Evolutionary conservation across 2,888 invertebrate genomes (phyloP).

Genomic region (Ectemnius cavifrons): DNA sequence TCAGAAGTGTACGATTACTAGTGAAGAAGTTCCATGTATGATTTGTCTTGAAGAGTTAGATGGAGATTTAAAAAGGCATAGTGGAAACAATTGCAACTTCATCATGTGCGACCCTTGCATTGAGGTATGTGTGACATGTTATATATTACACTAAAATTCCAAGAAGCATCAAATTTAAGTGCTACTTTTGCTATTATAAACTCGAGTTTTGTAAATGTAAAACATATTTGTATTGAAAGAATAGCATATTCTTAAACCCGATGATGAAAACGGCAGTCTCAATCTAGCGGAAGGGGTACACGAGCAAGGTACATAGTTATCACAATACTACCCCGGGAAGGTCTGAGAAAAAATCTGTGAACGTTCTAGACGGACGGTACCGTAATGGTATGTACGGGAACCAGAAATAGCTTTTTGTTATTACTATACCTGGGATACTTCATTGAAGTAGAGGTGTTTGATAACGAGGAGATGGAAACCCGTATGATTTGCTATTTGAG

Average conservation of each 20-base stretch:
- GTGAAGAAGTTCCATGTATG: slow-evolving; percentile 78
- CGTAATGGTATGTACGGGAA: slow-evolving; percentile 84
- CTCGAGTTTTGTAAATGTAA: too few species aligned
- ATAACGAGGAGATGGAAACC: slow-evolving; percentile 84
- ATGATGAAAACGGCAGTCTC: slow-evolving; percentile 80
- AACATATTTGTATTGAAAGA: too few species aligned
- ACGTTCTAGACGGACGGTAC: slow-evolving; percentile 87
- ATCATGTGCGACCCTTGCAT: slow-evolving; percentile 81
- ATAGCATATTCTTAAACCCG: slow-evolving; percentile 31
- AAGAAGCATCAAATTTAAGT: too few species aligned
- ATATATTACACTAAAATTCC: too few species aligned
- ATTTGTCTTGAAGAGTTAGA: slow-evolving; percentile 83
- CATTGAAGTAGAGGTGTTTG: slow-evolving; percentile 75
- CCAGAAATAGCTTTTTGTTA: slow-evolving; percentile 84
- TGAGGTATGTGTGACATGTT: slow-evolving; percentile 75
- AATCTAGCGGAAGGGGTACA: slow-evolving; percentile 88
- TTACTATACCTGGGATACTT: slow-evolving; percentile 65
- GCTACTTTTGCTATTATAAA: too few species aligned
- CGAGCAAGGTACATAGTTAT: slow-evolving; percentile 82
- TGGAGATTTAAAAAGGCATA: slow-evolving; percentile 80
- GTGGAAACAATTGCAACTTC: slow-evolving; percentile 80
- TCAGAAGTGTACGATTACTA: slow-evolving; percentile 62
- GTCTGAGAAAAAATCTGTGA: slow-evolving; percentile 86
- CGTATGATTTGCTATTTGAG: slow-evolving; percentile 86
- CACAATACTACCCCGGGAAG: slow-evolving; percentile 84